Evolutionary conservation across 2,797 vertebrate genomes (phyloP).

Genomic region (Propithecus perrieri): DNA sequence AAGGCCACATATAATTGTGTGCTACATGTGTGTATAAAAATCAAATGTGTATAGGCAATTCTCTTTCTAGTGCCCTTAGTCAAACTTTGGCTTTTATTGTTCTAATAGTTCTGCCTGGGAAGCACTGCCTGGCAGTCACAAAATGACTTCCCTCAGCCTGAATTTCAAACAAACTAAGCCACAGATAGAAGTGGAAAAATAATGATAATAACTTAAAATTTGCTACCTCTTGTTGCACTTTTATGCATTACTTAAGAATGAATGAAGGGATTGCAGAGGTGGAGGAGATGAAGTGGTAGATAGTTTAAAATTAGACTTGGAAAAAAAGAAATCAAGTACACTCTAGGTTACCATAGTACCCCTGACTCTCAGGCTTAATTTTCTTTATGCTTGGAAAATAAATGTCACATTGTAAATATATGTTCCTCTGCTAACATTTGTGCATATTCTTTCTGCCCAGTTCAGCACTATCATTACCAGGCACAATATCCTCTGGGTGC

Average conservation of each 20-base stretch:
- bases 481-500: neutral
- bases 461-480: slow-evolving; percentile 42
- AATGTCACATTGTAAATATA: slow-evolving; percentile 22
- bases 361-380: neutral
- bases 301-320: neutral
- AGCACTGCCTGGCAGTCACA: neutral
- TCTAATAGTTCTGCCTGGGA: neutral
- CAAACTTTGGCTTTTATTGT: neutral
- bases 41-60: neutral
- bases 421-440: slow-evolving; percentile 31
- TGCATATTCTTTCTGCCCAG: slow-evolving; percentile 55
- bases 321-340: neutral
- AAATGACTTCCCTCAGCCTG: neutral
- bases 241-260: neutral
- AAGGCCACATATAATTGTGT: neutral
- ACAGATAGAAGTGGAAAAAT: neutral
- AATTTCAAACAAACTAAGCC: neutral
- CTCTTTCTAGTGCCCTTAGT: neutral
- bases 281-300: neutral
- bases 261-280: neutral
- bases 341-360: neutral
- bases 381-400: slow-evolving; percentile 14
- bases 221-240: neutral
- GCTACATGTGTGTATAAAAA: neutral
- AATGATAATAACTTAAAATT: neutral